These are phyloP conservation scores for Dexiosoma caninum DNA, from an alignment of 2,888 invertebrate species.

Conservation along the genomic window DNA sequence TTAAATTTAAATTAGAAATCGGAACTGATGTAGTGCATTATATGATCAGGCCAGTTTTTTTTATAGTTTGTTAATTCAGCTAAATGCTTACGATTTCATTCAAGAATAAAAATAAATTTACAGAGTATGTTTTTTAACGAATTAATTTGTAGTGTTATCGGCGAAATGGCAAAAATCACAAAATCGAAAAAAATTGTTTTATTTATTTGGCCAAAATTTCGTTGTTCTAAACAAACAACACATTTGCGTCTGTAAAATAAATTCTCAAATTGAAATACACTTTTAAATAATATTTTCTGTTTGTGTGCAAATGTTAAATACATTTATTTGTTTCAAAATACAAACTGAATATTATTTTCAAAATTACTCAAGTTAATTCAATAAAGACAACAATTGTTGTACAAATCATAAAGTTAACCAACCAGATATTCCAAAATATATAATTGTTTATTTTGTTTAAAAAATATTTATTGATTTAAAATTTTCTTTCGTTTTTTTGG, in stretches of 20 bases:
- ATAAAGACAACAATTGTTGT: neutral
- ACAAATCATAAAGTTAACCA: conserved; percentile 6
- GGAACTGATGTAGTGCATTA: neutral
- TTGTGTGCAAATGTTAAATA: neutral
- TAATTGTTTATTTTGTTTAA: neutral
- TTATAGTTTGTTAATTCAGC: neutral
- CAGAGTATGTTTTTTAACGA: neutral
- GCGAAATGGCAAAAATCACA: neutral
- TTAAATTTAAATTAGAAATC: neutral
- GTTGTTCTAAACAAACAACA: neutral
- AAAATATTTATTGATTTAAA: too few relatives aligned
- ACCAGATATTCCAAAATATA: neutral
- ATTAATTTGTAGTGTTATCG: neutral
- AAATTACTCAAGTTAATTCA: conserved; percentile 3
- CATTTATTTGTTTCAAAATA: conserved; percentile 3
- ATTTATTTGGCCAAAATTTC: conserved; percentile 15
- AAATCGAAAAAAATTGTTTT: neutral
- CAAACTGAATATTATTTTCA: neutral
- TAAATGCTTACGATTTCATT: neutral
- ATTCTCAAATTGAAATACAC: neutral
- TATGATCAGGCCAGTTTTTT: neutral
- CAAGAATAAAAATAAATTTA: neutral
- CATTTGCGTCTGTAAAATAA: neutral
- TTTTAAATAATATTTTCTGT: conserved; percentile 6
- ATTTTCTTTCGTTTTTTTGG: neutral